These are phyloP conservation scores for Anomalospiza imberbis DNA, from an alignment of 2,797 vertebrate genomes.

Conservation along the genomic window DNA sequence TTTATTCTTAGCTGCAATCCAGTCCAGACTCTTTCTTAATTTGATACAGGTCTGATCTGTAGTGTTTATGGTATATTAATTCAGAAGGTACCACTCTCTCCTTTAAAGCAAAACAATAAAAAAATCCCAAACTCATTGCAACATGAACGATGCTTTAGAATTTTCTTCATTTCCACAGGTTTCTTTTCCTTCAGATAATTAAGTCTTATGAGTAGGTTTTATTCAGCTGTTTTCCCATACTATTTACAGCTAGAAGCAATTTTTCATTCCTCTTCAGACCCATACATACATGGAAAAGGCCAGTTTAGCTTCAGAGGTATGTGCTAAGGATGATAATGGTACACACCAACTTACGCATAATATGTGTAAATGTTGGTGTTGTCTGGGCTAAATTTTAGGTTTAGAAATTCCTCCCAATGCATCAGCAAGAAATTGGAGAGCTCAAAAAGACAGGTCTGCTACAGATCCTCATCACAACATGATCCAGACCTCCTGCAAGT, in stretches of 20 bases:
- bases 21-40: background rate
- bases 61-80: background rate
- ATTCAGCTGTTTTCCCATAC: background rate
- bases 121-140: background rate
- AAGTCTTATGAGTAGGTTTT: background rate
- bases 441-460: background rate
- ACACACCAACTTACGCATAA: background rate
- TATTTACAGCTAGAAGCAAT: background rate
- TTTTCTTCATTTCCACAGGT: background rate
- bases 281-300: background rate
- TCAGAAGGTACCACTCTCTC: fast-evolving
- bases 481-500: background rate
- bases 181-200: background rate
- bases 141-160: background rate
- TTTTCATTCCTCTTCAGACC: background rate
- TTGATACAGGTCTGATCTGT: background rate
- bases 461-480: background rate
- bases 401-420: background rate
- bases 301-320: background rate
- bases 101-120: background rate
- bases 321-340: background rate
- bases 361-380: background rate
- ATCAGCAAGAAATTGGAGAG: background rate
- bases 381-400: background rate
- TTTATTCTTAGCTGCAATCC: background rate